Evolutionary conservation across 1,140 invertebrate species (phyloP).

Genomic region (Mamestra configurata): DNA sequence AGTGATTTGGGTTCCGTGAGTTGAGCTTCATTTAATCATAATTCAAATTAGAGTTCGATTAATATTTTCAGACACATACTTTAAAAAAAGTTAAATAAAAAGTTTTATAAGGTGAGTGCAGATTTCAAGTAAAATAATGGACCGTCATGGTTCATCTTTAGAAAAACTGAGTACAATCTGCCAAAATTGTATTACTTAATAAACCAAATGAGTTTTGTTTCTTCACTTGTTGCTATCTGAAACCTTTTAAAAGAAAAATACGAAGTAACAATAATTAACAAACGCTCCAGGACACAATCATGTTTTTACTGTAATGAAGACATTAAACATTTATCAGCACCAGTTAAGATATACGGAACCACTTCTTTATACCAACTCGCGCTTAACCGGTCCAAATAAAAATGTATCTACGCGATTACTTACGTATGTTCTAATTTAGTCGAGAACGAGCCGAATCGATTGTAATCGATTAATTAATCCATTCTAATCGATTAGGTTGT

Average conservation of each 20-base stretch:
- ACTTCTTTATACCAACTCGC: constrained; percentile 2
- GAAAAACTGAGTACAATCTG: neutral
- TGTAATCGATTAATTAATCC: constrained; percentile 71
- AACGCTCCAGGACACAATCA: constrained; percentile 10
- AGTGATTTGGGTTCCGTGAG: constrained; percentile 54
- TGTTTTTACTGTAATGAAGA: constrained; percentile 21
- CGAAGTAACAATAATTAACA: constrained; percentile 19
- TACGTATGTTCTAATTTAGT: constrained; percentile 62
- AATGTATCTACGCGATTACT: constrained; percentile 53
- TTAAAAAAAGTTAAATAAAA: too few relatives aligned
- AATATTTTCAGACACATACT: too few relatives aligned
- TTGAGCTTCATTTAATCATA: too few relatives aligned
- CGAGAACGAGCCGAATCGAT: constrained; percentile 60
- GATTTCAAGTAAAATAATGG: too few relatives aligned
- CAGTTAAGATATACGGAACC: constrained; percentile 34
- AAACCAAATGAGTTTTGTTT: neutral
- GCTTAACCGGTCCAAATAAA: constrained; percentile 47
- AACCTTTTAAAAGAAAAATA: constrained; percentile 5
- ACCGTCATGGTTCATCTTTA: too few relatives aligned
- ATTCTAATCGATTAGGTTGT: constrained; percentile 69
- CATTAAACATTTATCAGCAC: constrained; percentile 43
- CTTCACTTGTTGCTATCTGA: neutral
- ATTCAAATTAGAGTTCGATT: too few relatives aligned
- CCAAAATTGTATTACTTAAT: neutral
- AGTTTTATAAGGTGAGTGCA: too few relatives aligned